These are phyloP conservation scores for Loripinus fragilis DNA, from an alignment of 2,888 invertebrate species.

Conservation along the genomic window DNA sequence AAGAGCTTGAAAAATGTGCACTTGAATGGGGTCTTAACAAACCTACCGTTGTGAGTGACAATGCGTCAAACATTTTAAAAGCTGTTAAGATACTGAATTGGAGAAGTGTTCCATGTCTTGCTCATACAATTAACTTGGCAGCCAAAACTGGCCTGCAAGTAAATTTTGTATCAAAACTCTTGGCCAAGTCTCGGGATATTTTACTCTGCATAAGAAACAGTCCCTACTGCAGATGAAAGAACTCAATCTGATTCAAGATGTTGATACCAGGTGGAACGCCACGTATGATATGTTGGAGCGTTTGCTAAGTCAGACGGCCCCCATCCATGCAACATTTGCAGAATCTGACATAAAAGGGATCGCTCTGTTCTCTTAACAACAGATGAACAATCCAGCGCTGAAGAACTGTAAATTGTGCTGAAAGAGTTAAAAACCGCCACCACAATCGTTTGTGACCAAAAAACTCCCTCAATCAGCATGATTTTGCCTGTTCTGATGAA, in stretches of 20 bases:
- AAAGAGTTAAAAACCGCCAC: constrained; percentile 6
- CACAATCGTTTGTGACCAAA: background rate
- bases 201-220: background rate
- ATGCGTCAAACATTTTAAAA: background rate
- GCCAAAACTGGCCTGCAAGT: background rate
- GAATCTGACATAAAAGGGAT: background rate
- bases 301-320: background rate
- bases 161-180: background rate
- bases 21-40: background rate
- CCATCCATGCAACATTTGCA: background rate
- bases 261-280: background rate
- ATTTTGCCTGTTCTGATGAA: background rate
- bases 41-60: background rate
- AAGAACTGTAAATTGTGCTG: background rate
- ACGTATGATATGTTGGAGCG: background rate
- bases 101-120: background rate
- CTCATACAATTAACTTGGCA: background rate
- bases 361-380: background rate
- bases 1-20: background rate
- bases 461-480: background rate
- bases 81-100: background rate
- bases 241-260: background rate
- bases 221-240: background rate
- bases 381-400: background rate
- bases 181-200: background rate